Base-by-base conservation (phyloP, 1,140 invertebrate species). In the Drosophila tristis region DNA sequence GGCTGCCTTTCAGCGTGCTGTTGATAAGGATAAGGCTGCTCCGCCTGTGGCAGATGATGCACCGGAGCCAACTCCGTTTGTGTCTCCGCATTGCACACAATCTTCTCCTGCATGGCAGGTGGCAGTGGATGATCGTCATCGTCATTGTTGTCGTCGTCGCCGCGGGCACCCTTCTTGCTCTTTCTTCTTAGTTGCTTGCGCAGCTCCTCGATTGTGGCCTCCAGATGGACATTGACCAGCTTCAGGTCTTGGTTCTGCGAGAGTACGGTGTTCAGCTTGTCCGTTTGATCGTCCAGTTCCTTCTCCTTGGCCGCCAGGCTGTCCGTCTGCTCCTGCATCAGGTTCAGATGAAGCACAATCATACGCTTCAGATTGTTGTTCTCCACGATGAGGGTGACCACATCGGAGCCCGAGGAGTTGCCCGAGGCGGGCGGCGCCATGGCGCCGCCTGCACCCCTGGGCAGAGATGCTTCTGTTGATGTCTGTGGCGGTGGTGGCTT, bases 291-390 rank as follows among this genome's bases (percentile, higher is more conserved):
- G 2, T 80, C 80, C 39, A 96, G 92, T 23, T 94, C 92, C 78
- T 94, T 95, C 74, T 96, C 95, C 92, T 96, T 96, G 67, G 93
- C 94, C 62, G 94, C 91, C 66, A 96, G 93, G 66, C 95, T 94
- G 77, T 96, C 95, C 42, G 95, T 95, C 81, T 96, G 95, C 80
- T 96, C 95, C 91, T 96, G 95, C 78, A 96, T 95, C 39, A 96
- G 90, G 90, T 96, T 95, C 57, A 96, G 92, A 91, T 96, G 95
- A n/a, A 95, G 91, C n/a, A 96, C 90, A 59, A 95, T 84, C 81
- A 96, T 92, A 2, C 65, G 61, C 45, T 84, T 89, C 1, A 89
- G 44, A 23, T 84, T 89, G 42, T 89, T 84, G 26, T 90, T 90
- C 35, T 90, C 82, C 56, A 82, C 75, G 31, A 87, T 82, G 6